A percentile compares a stretch with the other conserved stretches of the same genome.
Evolutionary conservation across 2,888 invertebrate species (phyloP).

Genomic region (Sesia apiformis): DNA sequence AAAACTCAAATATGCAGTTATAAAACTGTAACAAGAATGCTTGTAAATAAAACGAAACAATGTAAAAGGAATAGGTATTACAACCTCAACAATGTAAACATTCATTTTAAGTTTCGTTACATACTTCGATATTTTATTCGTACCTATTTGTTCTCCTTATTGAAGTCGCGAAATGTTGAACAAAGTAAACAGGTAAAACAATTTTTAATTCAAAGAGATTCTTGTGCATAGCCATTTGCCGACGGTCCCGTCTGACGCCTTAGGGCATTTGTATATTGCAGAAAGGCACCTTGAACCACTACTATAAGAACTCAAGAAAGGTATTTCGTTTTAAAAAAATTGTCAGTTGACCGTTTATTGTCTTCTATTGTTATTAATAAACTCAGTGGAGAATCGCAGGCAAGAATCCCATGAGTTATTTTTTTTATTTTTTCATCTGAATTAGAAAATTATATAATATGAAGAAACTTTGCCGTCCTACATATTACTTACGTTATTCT

Average conservation of each 20-base stretch:
- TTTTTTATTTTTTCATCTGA: too few relatives aligned
- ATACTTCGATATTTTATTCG: not conserved
- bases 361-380: too few relatives aligned
- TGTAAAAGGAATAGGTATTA: not conserved
- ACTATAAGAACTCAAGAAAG: not conserved
- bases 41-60: not conserved
- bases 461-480: too few relatives aligned
- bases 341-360: too few relatives aligned
- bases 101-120: not conserved
- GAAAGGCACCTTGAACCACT: not conserved
- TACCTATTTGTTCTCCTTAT: conserved; percentile 8
- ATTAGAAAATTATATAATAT: too few relatives aligned
- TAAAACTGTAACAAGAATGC: not conserved
- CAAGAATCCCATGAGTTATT: too few relatives aligned
- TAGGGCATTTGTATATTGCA: conserved; percentile 3
- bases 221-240: conserved; percentile 8
- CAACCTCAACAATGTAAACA: not conserved
- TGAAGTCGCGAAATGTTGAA: conserved; percentile 4
- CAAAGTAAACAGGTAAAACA: conserved; percentile 8
- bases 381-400: too few relatives aligned
- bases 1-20: too few relatives aligned
- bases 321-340: too few relatives aligned
- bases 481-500: too few relatives aligned
- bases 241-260: conserved; percentile 4
- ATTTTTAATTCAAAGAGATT: conserved; percentile 7